Base-by-base conservation (phyloP, 2,113 vertebrate genomes). In the Alligator mississippiensis region DNA sequence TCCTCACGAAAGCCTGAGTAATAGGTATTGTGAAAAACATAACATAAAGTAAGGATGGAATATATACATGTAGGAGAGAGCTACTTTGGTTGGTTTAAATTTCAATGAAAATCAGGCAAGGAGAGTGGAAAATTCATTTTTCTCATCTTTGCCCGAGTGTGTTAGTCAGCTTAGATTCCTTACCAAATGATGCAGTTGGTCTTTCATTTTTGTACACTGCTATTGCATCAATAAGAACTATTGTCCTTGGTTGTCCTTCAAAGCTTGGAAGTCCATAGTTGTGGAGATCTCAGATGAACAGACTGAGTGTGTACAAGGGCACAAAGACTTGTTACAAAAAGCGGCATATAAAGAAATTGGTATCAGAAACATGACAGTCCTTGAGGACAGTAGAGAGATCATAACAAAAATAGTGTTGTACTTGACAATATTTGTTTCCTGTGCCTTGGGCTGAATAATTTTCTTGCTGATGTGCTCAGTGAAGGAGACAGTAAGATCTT, bases 391-490 rank as follows among this genome's bases (percentile, higher is more conserved):
- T 47, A 89, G 78, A 95, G 87, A 93, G 59, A 95, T 94, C 57
- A 76, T 84, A 97, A 87, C 77, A 96, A 28, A 81, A 95, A 90
- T n/a, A 80, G 38, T 55, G 47, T 93, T 95, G 87, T 94, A 95
- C 24, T 96, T 94, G 92, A 95, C 64, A 93, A 92, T 97, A 97
- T 96, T 97, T 98, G 81, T 96, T 97, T 96, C 84, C 84, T 94
- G 12, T 91, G 94, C 96, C 97, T 90, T 84, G 38, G 83, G 96
- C 92, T 88, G 95, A 97, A 96, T 96, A 97, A 98, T 97, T 97
- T 97, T 96, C 58, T 62, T 92, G 79, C 38, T 93, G 75, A 92
- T 96, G 30, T 90, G 47, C 89, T 97, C 93, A 95, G 77, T 93
- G 81, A 94, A 93, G 94, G 78, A 95, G 27, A 95, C 84, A 95